Evolutionary conservation across 2,888 invertebrate species (phyloP), one percentile per base, ranked within the genome.

Genomic region (Drosophila mayaguana): DNA sequence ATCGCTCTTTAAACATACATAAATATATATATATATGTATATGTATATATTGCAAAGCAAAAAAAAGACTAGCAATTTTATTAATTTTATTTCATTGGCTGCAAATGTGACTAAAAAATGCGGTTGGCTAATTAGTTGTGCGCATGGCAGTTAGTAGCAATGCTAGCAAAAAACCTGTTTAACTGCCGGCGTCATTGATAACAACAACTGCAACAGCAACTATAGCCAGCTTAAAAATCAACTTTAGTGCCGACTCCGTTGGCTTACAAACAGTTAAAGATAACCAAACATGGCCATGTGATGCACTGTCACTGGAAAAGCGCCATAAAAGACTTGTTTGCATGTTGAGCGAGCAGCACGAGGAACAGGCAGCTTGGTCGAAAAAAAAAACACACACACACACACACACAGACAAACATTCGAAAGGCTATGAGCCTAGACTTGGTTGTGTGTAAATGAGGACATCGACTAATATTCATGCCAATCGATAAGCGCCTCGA

Each of bases 221-320:
- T 25, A 51, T 14, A 42, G 48, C 60, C 32, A 60, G 54, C 43
- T 56, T 34, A 55, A 62, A 62, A 68, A 57, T 60, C 63, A 62
- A 65, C 77, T 68, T 72, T 63, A 72, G 72, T 51, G 62, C 70
- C 63, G 53, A 74, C 72, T 70, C 55, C 54, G 65, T 74, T 80
- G 87, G 87, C 84, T 79, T 75, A 81, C 86, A 83, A 77, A 88
- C 83, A 78, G 88, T 86, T 85, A 84, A 83, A 84, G 87, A 86
- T 88, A 88, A 71, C 83, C 87, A 88, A 84, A 84, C 83, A 84
- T 84, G 84, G 84, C 87, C 84, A 84, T 86, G 84, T 84, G 84
- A 84, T 84, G 83, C 83, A 84, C 83, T 84, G 83, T 84, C 88
- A 83, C 88, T 86, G 86, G 69, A 85, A 88, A 83, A 83, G 85